Conservation (phyloP, 2,113 vertebrate species). For the Eublepharis macularius region DNA sequence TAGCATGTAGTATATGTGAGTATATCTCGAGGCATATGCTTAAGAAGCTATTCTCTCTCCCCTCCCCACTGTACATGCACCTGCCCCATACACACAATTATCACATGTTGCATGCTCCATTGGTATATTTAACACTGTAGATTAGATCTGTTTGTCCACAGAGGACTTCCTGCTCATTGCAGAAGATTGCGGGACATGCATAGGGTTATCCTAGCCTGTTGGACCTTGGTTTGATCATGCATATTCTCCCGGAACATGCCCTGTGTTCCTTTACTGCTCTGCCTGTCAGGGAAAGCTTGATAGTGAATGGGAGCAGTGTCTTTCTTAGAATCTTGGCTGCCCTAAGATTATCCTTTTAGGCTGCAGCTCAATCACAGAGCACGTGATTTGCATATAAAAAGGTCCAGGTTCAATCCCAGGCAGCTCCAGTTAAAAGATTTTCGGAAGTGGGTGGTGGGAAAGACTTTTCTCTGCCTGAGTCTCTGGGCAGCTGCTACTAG, state of each 20-base stretch:
- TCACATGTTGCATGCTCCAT: background rate
- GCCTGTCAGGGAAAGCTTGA: background rate
- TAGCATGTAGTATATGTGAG: background rate
- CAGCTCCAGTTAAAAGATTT: too few relatives aligned
- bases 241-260: too few relatives aligned
- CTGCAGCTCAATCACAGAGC: too few relatives aligned
- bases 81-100: too few relatives aligned
- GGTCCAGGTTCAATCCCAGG: too few relatives aligned
- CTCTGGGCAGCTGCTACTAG: too few relatives aligned
- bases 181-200: background rate
- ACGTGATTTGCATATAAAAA: too few relatives aligned
- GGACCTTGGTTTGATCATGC: background rate
- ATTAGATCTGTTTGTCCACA: background rate
- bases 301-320: background rate
- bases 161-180: background rate
- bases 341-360: background rate
- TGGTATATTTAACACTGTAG: background rate
- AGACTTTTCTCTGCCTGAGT: too few relatives aligned
- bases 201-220: background rate
- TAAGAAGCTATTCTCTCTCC: background rate
- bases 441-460: too few relatives aligned
- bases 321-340: constrained; percentile 1
- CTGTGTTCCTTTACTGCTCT: too few relatives aligned
- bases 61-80: background rate
- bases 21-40: background rate